phyloP scores from a whole-genome alignment of 1,140 invertebrate genomes.

The Drosophila repleta region DNA sequence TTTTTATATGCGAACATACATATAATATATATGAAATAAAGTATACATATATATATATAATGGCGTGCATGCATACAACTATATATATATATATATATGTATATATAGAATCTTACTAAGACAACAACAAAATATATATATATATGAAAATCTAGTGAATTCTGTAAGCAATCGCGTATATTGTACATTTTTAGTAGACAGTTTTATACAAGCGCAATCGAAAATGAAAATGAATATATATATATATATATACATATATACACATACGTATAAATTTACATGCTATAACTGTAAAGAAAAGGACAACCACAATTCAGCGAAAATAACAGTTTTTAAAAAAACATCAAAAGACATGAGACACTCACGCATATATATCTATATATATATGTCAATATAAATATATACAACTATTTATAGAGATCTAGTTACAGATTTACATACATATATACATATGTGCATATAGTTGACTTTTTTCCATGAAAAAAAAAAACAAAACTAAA shows the following conservation, averaged over 20 bases:
- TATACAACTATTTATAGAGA: too few species aligned
- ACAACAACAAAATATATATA: too few species aligned
- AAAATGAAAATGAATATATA: slow-evolving; percentile 2
- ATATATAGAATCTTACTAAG: neutral
- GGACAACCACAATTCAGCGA: slow-evolving; percentile 6
- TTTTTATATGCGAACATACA: slow-evolving; percentile 49
- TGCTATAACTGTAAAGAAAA: slow-evolving; percentile 48
- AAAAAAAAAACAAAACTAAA: slow-evolving; percentile 43
- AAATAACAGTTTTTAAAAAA: slow-evolving; percentile 68
- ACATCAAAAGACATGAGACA: slow-evolving; percentile 23
- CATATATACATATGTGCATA: slow-evolving; percentile 25
- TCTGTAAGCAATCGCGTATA: slow-evolving; percentile 68
- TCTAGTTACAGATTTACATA: slow-evolving; percentile 16
- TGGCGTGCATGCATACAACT: slow-evolving; percentile 4
- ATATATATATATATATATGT: slow-evolving; percentile 18
- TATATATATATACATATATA: slow-evolving; percentile 2
- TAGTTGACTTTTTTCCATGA: slow-evolving; percentile 56
- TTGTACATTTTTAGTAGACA: slow-evolving; percentile 68
- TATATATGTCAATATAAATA: slow-evolving; percentile 13
- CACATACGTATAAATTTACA: slow-evolving; percentile 2
- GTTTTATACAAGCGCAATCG: slow-evolving; percentile 54
- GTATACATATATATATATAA: neutral
- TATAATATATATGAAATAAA: slow-evolving; percentile 6
- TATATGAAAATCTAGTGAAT: slow-evolving; percentile 34
- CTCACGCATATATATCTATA: neutral